Evolutionary conservation across 2,113 vertebrate genomes (phyloP), one percentile per base, ranked within the genome.

Genomic region (Prietella phreatophila): DNA sequence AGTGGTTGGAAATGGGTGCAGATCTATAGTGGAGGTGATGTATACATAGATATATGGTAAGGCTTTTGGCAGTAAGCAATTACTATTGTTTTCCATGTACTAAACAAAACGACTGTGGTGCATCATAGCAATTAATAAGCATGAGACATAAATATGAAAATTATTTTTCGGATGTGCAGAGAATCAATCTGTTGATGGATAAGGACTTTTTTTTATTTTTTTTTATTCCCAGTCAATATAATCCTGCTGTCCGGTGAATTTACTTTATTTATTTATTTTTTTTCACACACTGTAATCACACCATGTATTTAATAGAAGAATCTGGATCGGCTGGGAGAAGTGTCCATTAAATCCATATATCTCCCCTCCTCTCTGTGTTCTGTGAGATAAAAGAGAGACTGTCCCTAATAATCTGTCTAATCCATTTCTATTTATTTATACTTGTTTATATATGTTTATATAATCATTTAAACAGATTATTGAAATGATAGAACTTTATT

Each of bases 1-100:
- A 65, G 15, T 88, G 84, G 86, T 73, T 82, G 81, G 84, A 88
- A 78, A 79, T n/a, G 75, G 83, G 42, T 27, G 20, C 50, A 36
- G 60, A 88, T 88, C 47, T 25, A 67, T 84, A 87, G 25, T 19
- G 5, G 25, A 55, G 50, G 60, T 58, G 60, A 85, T 22, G 60
- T 67, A 85, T 33, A 58, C 36, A 42, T 42, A 82, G 56, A 82
- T 61, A 82, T 82, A 82, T 14, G 13, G 30, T 22, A 27, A 67
- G 15, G 10, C 22, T n/a, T 84, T 47, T 56, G 42, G 58, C 19
- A 0, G 2, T 39, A 36, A 67, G 71, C 33, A 10, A 78, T 39
- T 56, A 30, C 75, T 25, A 33, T 73, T n/a, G 42, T 76, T 82
- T 86, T 86, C 30, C 47, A 19, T 67, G 60, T 22, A 53, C 36